phyloP scores from a whole-genome alignment of 2,113 vertebrate species.

The Myxocyprinus asiaticus region DNA sequence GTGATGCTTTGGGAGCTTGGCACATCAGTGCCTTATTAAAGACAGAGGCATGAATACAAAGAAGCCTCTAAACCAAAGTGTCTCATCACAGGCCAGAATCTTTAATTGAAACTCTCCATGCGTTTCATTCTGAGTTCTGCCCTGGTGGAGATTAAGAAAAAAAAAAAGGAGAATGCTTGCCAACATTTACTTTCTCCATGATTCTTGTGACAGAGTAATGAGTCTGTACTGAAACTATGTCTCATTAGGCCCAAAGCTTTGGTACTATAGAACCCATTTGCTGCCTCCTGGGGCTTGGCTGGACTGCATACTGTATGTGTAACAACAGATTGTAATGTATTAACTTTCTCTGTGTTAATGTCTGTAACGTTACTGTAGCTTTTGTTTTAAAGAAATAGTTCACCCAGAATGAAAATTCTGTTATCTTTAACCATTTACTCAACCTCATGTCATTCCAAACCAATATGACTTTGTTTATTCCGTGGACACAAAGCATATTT shows the following conservation, averaged over 20 bases:
- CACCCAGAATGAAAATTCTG: too few species aligned
- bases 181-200: conserved; percentile 13
- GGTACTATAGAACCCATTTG: not conserved
- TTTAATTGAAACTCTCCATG: conserved; percentile 26
- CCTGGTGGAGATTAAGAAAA: not conserved
- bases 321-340: conserved; percentile 6
- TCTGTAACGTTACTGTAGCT: too few species aligned
- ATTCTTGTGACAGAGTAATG: conserved; percentile 12
- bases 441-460: too few species aligned
- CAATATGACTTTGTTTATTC: too few species aligned
- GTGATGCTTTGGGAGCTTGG: conserved; percentile 22
- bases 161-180: conserved; percentile 32
- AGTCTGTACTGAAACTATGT: conserved; percentile 9
- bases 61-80: conserved; percentile 36
- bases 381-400: too few species aligned
- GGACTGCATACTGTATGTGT: not conserved
- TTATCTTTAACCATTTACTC: too few species aligned
- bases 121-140: conserved; percentile 24
- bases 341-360: not conserved
- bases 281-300: conserved; percentile 17
- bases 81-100: conserved; percentile 11
- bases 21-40: conserved; percentile 37
- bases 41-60: conserved; percentile 37
- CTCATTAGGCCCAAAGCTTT: conserved; percentile 11
- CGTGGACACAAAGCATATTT: too few species aligned